Evolutionary conservation across 2,888 invertebrate species (phyloP), one percentile per base, ranked within the genome.

Genomic region (Ferdinandea cuprea): DNA sequence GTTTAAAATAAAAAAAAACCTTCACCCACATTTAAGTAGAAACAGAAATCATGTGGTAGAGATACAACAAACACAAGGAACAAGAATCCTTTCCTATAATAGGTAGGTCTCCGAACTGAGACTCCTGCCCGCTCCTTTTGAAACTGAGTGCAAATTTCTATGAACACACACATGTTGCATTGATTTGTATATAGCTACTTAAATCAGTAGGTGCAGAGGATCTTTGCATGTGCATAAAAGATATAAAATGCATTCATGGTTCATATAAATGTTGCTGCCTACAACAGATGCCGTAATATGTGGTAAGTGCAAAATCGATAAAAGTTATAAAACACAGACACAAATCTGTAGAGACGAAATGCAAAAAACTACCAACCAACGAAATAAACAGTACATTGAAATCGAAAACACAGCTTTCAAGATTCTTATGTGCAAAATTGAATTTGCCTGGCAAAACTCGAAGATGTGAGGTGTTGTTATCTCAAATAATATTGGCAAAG

Each of bases 161-260:
- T 63, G 59, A 72, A 56, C 80, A n/a, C n/a, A 78, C 78, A 73
- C 78, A 78, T 83, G 78, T 78, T 83, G 78, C 83, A 72, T 83
- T 50, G 61, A 83, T 68, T 68, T 72, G 61, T 78, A 71, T n/a
- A n/a, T 66, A 66, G 66, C 83, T 78, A 78, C 78, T 83, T 78
- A 78, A 73, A 44, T 65, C 63, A 61, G 71, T n/a, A n/a, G n/a
- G n/a, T n/a, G n/a, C n/a, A n/a, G n/a, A n/a, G n/a, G n/a, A n/a
- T n/a, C n/a, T n/a, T n/a, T n/a, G n/a, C n/a, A n/a, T n/a, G n/a
- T n/a, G n/a, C n/a, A n/a, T 15, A 44, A 19, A 1, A 54, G 58
- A 50, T 50, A 42, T 46, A 61, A 72, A 66, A 65, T 76, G 59
- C 71, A 61, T 68, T 52, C 40, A 30, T 15, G 0, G 19, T 21